Base-by-base conservation (phyloP, 2,888 invertebrate genomes). In the Cheilosia urbana region DNA sequence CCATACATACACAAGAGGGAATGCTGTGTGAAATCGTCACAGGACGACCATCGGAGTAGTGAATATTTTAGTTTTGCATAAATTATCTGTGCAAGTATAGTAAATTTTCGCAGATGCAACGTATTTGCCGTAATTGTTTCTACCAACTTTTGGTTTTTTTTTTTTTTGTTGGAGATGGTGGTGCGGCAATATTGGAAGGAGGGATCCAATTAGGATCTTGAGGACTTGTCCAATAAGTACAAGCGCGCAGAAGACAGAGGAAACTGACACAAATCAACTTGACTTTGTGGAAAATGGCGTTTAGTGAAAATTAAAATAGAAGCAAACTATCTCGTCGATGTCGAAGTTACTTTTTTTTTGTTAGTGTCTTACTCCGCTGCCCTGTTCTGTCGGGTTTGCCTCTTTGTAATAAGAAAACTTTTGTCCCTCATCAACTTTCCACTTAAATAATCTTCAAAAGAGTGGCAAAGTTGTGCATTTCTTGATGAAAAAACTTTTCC, bases 401-500 rank as follows among this genome's bases (percentile, higher is more conserved):
- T 62, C 72, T 84, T 76, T 85, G 81, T 81, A 81, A 81, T 77
- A 81, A 77, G 85, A 77, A 85, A 81, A 81, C 81, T 85, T 85
- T 85, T 37, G 69, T 71, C 81, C 71, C 76, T 81, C 85, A 81
- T 85, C 72, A 81, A 77, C 66, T 85, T 85, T 85, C 85, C 81
- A 76, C 81, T 81, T 72, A 81, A 85, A 76, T 85, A 80, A 81
- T 80, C 76, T 80, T 76, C 68, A 66, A 76, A 76, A 85, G 37
- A 37, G 80, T 80, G 65, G 63, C 69, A 80, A 84, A 76, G 71
- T 81, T 85, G 85, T 81, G 85, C 85, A 85, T 72, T 85, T 76
- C 81, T 76, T 85, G 85, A 85, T 85, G 85, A 85, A 85, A 85
- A 81, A 85, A 85, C 75, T 85, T 81, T 85, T 68, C 63, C 66